Percentiles rank a stretch among this genome's conserved stretches.
These are phyloP conservation scores for Asobara japonica DNA, from an alignment of 1,140 invertebrate genomes.

Conservation along the genomic window DNA sequence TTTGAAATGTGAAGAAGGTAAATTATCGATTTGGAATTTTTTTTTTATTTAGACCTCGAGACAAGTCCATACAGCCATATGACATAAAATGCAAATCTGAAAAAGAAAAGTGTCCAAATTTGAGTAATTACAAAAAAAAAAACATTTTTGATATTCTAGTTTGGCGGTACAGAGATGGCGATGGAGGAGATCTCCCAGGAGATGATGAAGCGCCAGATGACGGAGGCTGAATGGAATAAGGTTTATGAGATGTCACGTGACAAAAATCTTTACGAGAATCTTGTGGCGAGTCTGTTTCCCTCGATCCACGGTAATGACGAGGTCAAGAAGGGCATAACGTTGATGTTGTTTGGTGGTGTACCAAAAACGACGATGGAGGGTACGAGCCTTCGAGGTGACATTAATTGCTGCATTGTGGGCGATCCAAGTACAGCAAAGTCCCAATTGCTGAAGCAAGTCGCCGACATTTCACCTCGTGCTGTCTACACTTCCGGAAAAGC, in stretches of 20 bases:
- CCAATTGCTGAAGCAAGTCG: conserved; percentile 95
- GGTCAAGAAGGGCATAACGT: conserved; percentile 92
- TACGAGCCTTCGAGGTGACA: conserved; percentile 90
- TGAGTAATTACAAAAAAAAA: too few relatives aligned
- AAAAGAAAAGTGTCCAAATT: too few relatives aligned
- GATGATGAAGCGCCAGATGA: conserved; percentile 94
- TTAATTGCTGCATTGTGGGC: conserved; percentile 98
- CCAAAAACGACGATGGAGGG: conserved; percentile 94
- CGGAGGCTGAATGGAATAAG: conserved; percentile 93
- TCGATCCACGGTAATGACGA: conserved; percentile 98
- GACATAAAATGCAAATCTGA: too few relatives aligned
- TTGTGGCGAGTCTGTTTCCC: conserved; percentile 94
- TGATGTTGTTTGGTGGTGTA: conserved; percentile 99
- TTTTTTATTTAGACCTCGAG: too few relatives aligned
- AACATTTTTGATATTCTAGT: conserved; percentile 55
- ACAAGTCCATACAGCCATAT: too few relatives aligned
- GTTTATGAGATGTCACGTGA: conserved; percentile 98
- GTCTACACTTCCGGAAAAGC: conserved; percentile 99
- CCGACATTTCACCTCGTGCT: conserved; percentile 94
- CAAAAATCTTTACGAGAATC: conserved; percentile 90
- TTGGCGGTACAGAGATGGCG: conserved; percentile 80
- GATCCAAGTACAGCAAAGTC: conserved; percentile 99
- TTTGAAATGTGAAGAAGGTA: too few relatives aligned
- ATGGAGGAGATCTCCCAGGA: conserved; percentile 89
- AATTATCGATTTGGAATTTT: too few relatives aligned